A percentile compares a stretch with the other conserved stretches of the same genome.
phyloP scores from a whole-genome alignment of 1,140 invertebrate genomes.

The Dendrolimus kikuchii region DNA sequence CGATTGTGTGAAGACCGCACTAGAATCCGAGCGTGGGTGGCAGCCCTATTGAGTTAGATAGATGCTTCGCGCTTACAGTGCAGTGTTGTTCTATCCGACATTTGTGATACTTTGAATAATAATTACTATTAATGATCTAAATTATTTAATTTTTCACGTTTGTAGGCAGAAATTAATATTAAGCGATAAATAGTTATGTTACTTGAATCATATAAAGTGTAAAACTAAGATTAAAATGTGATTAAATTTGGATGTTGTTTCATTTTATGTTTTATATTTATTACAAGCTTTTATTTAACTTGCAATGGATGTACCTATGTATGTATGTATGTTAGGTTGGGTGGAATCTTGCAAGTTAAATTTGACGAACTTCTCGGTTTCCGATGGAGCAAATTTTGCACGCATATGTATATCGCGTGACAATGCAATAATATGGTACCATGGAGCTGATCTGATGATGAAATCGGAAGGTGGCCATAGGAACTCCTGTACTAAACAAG shows the following conservation, averaged over 20 bases:
- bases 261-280: slow-evolving; percentile 7
- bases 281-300: no score
- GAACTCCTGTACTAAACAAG: no score
- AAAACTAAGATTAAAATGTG: slow-evolving; percentile 61
- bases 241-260: slow-evolving; percentile 39
- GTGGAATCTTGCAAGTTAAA: no score
- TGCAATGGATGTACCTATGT: no score
- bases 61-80: slow-evolving; percentile 60
- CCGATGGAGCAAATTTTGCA: no score
- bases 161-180: slow-evolving; percentile 56
- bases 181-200: slow-evolving; percentile 53
- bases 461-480: no score
- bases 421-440: no score
- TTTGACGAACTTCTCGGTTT: no score
- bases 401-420: no score
- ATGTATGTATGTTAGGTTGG: no score
- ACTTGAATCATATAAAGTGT: slow-evolving; percentile 53
- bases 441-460: no score
- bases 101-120: slow-evolving; percentile 71
- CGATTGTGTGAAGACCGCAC: neutral
- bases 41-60: slow-evolving; percentile 27
- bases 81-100: slow-evolving; percentile 63
- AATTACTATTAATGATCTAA: slow-evolving; percentile 65
- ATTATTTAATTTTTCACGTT: slow-evolving; percentile 72
- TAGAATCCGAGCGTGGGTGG: slow-evolving; percentile 1